Evolutionary conservation across 2,888 invertebrate species (phyloP).

Genomic region (Macaria liturata): DNA sequence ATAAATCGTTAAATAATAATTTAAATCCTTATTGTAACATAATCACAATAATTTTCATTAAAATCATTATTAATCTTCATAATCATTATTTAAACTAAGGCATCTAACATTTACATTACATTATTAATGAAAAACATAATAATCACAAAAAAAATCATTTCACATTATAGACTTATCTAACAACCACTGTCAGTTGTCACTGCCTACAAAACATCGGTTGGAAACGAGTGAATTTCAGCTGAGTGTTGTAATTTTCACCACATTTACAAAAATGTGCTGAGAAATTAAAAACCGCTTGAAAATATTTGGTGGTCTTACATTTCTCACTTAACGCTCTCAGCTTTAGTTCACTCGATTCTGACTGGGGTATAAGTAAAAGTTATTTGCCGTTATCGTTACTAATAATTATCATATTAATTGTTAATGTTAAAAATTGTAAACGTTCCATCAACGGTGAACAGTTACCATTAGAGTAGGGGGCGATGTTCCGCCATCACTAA

Average conservation of each 20-base stretch:
- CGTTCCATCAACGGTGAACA: constrained; percentile 82
- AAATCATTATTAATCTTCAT: constrained; percentile 25
- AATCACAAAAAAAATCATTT: constrained; percentile 33
- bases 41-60: constrained; percentile 19
- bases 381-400: constrained; percentile 62
- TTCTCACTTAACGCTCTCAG: no score
- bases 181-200: constrained; percentile 65
- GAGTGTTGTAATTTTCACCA: no score
- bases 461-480: constrained; percentile 78
- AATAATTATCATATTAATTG: constrained; percentile 66
- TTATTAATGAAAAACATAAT: constrained; percentile 29
- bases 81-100: constrained; percentile 23
- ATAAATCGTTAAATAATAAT: no score
- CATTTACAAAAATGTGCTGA: no score
- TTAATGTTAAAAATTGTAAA: constrained; percentile 73
- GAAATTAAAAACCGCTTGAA: no score
- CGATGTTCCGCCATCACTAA: constrained; percentile 60
- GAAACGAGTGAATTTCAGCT: no score
- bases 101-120: constrained; percentile 21
- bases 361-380: constrained; percentile 40
- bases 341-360: no score
- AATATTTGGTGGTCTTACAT: no score
- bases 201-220: constrained; percentile 53
- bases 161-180: constrained; percentile 29
- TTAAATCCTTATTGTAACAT: no score